Conservation (phyloP, 2,113 vertebrate species). For the Chelonoidis abingdonii region DNA sequence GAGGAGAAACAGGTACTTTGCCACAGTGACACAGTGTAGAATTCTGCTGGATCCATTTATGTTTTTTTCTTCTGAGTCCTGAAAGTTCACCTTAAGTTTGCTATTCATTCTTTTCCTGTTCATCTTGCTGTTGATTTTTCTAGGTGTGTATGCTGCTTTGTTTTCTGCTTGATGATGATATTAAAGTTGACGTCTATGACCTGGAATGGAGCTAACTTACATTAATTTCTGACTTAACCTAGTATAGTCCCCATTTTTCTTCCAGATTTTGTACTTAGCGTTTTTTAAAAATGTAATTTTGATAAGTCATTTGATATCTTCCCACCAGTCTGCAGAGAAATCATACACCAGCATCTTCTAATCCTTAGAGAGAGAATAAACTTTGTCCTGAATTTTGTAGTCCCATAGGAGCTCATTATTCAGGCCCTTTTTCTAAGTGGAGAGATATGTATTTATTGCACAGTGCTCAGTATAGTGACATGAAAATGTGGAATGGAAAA, state of each 20-base stretch:
- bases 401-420: background rate
- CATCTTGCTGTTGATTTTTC: background rate
- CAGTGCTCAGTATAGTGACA: background rate
- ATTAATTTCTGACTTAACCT: background rate
- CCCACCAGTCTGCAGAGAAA: background rate
- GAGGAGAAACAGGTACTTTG: too few relatives aligned
- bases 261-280: background rate
- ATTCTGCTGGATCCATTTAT: background rate
- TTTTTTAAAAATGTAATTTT: slow-evolving; percentile 5
- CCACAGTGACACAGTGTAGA: background rate
- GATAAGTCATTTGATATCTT: background rate
- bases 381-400: background rate
- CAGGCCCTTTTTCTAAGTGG: background rate
- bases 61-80: background rate
- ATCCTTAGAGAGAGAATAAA: background rate
- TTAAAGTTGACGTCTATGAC: background rate
- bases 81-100: slow-evolving; percentile 37
- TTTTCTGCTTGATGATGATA: background rate
- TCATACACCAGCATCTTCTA: background rate
- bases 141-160: background rate
- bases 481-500: background rate
- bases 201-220: background rate
- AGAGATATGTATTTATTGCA: background rate
- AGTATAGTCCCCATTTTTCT: background rate
- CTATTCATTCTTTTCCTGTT: slow-evolving; percentile 35